phyloP scores from a whole-genome alignment of 2,888 invertebrate genomes.

The Polymixis flavicincta region DNA sequence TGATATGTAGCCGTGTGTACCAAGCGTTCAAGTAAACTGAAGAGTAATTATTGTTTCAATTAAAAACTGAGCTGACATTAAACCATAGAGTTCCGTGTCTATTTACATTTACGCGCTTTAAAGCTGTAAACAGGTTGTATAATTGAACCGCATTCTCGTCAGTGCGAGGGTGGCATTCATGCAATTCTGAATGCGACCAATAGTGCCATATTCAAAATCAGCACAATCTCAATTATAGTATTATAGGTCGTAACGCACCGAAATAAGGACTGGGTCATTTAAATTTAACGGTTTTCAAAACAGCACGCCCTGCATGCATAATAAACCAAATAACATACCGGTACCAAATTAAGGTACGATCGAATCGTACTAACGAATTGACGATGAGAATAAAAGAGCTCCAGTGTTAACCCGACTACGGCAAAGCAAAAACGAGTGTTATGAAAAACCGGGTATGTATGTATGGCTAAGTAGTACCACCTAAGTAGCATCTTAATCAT shows the following conservation, averaged over 20 bases:
- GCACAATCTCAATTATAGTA: conserved; percentile 40
- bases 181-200: conserved; percentile 36
- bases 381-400: conserved; percentile 13
- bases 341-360: conserved; percentile 40
- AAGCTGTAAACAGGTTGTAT: conserved; percentile 32
- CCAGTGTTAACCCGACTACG: too few relatives aligned
- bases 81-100: conserved; percentile 37
- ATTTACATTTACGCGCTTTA: conserved; percentile 40
- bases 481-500: too few relatives aligned
- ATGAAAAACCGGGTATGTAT: too few relatives aligned
- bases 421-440: too few relatives aligned
- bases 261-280: conserved; percentile 61
- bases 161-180: conserved; percentile 55
- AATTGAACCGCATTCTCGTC: conserved; percentile 47
- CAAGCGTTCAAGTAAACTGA: not conserved
- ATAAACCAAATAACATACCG: conserved; percentile 50
- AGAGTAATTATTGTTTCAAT: too few relatives aligned
- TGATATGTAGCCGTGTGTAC: too few relatives aligned
- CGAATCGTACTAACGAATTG: conserved; percentile 37
- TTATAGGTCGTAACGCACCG: conserved; percentile 41
- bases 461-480: too few relatives aligned
- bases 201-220: conserved; percentile 48
- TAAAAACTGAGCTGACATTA: conserved; percentile 14
- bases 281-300: conserved; percentile 63
- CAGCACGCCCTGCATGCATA: conserved; percentile 65